Evolutionary conservation across 1,140 invertebrate species (phyloP), one percentile per base, ranked within the genome.

Genomic region (Melipona quadrifasciata): DNA sequence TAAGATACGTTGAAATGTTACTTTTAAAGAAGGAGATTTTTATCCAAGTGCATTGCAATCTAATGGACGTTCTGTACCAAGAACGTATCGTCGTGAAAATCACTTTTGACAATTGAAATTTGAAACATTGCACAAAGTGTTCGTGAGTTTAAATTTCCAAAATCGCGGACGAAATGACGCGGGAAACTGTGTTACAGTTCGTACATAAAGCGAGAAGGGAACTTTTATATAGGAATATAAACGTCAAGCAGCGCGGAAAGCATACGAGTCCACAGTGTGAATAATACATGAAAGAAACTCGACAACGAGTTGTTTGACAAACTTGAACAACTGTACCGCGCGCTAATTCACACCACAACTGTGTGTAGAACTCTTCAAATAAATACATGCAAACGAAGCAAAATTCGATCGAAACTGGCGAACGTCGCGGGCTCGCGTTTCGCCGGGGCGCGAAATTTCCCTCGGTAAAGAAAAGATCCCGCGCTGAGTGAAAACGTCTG

Each of bases 251-350:
- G 6, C 34, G 8, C 6, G 34, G 34, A 12, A 64, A 64, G 34
- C 34, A 1, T 27, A 17, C 8, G 31, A 31, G 27, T 19, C 0
- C 4, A 17, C 17, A 8, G 51, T 39, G 39, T 71, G 74, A 83
- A 83, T 83, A 78, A 83, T 83, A 58, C 65, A 78, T 78, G 65
- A 58, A 78, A 82, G 80, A 67, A 76, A 83, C 55, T 51, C n/a
- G 71, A 70, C 74, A 76, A 78, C 65, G 57, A 70, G 55, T 67
- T 75, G 81, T 34, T 51, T 51, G 39, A 70, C 74, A 47, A 78
- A 78, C n/a, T 83, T 78, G 68, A 83, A 61, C 65, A 78, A 77
- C 55, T 12, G 74, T 39, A 16, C 51, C 39, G 14, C 4, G 53
- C n/a, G 65, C 6, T 58, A 47, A 76, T 70, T 16, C 24, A 34